phyloP scores from a whole-genome alignment of 1,140 invertebrate genomes.

The Octopus sinensis region DNA sequence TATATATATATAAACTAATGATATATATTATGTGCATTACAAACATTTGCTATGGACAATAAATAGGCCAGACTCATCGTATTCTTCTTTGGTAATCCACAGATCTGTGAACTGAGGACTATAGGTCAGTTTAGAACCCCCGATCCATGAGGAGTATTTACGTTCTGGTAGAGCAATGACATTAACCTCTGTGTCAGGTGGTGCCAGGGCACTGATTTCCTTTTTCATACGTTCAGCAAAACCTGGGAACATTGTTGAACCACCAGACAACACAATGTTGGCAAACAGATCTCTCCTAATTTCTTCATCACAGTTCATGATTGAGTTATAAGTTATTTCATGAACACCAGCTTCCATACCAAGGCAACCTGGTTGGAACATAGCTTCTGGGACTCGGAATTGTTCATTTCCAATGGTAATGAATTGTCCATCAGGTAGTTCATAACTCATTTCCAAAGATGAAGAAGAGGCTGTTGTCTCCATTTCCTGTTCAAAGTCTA shows the following conservation, averaged over 20 bases:
- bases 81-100: constrained; percentile 68
- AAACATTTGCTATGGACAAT: constrained; percentile 94
- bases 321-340: too few relatives aligned
- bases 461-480: too few relatives aligned
- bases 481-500: too few relatives aligned
- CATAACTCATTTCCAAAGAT: constrained; percentile 57
- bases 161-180: constrained; percentile 55
- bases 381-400: constrained; percentile 63
- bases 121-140: constrained; percentile 65
- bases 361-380: constrained; percentile 69
- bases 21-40: too few relatives aligned
- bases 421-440: constrained; percentile 57
- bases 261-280: constrained; percentile 31
- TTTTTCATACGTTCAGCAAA: constrained; percentile 46
- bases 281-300: constrained; percentile 20
- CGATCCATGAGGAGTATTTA: constrained; percentile 46
- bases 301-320: constrained; percentile 45
- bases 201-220: constrained; percentile 24
- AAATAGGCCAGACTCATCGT: too few relatives aligned
- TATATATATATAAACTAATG: too few relatives aligned
- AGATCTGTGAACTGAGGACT: constrained; percentile 66
- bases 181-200: constrained; percentile 53
- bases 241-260: constrained; percentile 29
- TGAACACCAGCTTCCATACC: too few relatives aligned
- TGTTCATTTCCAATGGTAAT: constrained; percentile 77